Conservation (phyloP, 1,140 invertebrate genomes). For the Trichonephila inaurata region DNA sequence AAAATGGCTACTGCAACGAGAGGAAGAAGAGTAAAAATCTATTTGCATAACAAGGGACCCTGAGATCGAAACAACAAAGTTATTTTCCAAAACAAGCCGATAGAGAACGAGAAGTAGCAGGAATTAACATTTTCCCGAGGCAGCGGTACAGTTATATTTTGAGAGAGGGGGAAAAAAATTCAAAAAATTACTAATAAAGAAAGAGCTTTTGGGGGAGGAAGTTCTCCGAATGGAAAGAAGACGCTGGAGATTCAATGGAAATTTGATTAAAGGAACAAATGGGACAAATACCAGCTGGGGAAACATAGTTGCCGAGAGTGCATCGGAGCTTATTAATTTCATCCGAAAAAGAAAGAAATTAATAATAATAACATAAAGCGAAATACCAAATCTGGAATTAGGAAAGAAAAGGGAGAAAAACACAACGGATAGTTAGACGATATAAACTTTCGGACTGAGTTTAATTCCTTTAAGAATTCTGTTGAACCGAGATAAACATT, state of each 20-base stretch:
- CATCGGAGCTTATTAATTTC: constrained; percentile 38
- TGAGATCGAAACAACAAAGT: constrained; percentile 48
- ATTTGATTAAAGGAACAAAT: constrained; percentile 64
- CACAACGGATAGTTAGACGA: background rate
- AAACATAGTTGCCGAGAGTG: background rate
- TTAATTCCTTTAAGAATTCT: background rate
- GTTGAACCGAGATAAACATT: background rate
- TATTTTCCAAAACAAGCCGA: constrained; percentile 34
- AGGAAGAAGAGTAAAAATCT: constrained; percentile 6
- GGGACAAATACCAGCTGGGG: constrained; percentile 48
- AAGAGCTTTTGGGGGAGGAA: background rate
- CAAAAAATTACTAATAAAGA: constrained; percentile 28
- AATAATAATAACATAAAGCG: background rate
- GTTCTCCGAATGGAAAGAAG: background rate
- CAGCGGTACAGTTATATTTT: background rate
- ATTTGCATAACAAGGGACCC: constrained; percentile 36
- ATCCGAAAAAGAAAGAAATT: background rate
- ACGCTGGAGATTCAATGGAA: constrained; percentile 33
- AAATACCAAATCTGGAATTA: background rate
- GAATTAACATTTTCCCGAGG: constrained; percentile 54
- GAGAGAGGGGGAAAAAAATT: background rate
- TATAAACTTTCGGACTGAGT: background rate
- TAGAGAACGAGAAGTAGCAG: background rate
- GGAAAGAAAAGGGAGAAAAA: background rate
- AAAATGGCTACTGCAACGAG: background rate